phyloP scores from a whole-genome alignment of 2,113 vertebrate genomes.

The Pseudopodoces humilis region DNA sequence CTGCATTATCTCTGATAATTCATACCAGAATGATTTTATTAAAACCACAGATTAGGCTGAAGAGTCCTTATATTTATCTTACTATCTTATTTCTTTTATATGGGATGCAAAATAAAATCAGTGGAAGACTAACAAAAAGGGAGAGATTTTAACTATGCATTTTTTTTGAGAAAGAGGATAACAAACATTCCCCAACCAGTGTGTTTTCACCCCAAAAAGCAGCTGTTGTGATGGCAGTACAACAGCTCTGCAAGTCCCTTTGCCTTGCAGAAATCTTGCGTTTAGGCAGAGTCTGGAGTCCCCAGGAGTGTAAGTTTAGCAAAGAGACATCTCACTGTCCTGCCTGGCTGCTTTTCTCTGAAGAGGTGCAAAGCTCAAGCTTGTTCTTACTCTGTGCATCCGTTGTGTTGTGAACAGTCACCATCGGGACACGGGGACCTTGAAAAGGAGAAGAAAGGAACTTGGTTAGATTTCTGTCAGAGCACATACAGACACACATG shows the following conservation, averaged over 20 bases:
- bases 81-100: not conserved
- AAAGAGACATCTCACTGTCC: not conserved
- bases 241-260: not conserved
- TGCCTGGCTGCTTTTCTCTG: not conserved
- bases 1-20: not conserved
- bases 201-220: not conserved
- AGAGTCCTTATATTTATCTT: not conserved
- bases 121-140: not conserved
- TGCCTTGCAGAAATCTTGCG: not conserved
- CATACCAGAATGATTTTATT: not conserved
- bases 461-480: not conserved
- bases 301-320: not conserved
- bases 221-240: not conserved
- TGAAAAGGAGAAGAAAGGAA: conserved; percentile 16
- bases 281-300: not conserved
- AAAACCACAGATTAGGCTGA: not conserved
- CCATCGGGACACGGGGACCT: conserved; percentile 89
- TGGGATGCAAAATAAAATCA: not conserved
- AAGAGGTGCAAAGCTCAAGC: not conserved
- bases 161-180: not conserved
- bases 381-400: conserved; percentile 84
- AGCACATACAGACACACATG: not conserved
- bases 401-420: conserved; percentile 82
- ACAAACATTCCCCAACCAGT: not conserved
- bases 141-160: not conserved